Evolutionary conservation across 2,113 vertebrate genomes (phyloP).

Genomic region (Pluvialis apricaria): DNA sequence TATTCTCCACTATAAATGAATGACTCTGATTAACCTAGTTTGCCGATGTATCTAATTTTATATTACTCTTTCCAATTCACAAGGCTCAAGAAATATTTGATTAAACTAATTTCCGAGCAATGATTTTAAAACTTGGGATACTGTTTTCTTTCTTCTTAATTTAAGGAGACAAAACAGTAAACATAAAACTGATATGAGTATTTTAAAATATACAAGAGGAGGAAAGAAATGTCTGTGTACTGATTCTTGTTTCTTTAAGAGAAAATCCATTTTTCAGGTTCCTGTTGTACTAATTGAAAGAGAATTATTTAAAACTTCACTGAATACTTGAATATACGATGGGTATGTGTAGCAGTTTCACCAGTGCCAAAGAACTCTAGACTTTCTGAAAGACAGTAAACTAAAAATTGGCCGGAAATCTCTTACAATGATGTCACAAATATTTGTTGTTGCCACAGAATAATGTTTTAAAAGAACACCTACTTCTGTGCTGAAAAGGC

Average conservation of each 20-base stretch:
- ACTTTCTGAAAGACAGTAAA: slow-evolving; percentile 65
- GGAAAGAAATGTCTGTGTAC: slow-evolving; percentile 39
- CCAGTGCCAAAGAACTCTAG: slow-evolving; percentile 56
- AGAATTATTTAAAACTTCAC: slow-evolving; percentile 77
- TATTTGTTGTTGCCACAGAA: slow-evolving; percentile 52
- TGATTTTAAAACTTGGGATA: not conserved
- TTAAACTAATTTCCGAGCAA: slow-evolving; percentile 5
- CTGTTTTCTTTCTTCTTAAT: not conserved
- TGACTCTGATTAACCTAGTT: slow-evolving; percentile 35
- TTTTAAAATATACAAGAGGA: slow-evolving; percentile 56
- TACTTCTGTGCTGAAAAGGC: slow-evolving; percentile 35
- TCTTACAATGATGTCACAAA: slow-evolving; percentile 48
- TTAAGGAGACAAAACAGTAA: slow-evolving; percentile 49
- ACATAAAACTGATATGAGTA: slow-evolving; percentile 30
- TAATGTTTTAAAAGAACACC: slow-evolving; percentile 56
- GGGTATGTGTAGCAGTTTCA: slow-evolving; percentile 57
- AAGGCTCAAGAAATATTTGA: slow-evolving; percentile 10
- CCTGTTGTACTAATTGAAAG: slow-evolving; percentile 72
- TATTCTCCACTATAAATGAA: slow-evolving; percentile 50
- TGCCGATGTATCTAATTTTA: slow-evolving; percentile 33
- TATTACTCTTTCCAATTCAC: not conserved
- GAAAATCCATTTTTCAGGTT: slow-evolving; percentile 70
- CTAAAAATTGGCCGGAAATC: slow-evolving; percentile 59
- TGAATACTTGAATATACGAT: slow-evolving; percentile 72
- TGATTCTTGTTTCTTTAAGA: slow-evolving; percentile 66